Base-by-base conservation (phyloP, 1,140 invertebrate genomes). In the Linepithema humile region DNA sequence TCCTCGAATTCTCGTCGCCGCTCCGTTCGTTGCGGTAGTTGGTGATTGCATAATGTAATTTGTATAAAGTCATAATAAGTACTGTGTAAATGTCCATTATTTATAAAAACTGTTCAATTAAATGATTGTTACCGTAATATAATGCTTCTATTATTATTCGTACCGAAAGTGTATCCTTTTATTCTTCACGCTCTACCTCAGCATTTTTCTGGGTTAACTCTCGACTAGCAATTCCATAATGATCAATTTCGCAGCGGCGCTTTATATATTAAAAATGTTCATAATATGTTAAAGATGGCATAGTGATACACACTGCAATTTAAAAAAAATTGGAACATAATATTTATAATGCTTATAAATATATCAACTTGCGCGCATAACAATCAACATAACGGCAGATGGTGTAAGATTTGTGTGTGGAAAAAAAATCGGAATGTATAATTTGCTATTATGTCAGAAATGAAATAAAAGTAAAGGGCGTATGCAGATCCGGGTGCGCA, bases 71-170 rank as follows among this genome's bases (percentile, higher is more conserved):
- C 89, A 89, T 45, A n/a, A n/a, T n/a, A 90, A 70, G 70, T 70
- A 90, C 60, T 88, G 91, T 93, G 91, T 92, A 93, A 89, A 90
- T 85, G 70, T 88, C 73, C 60, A 85, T 92, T 93, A 93, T 92
- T 93, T 93, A 93, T 92, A 92, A 91, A 74, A 93, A 85, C 75
- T 91, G 90, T 93, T 93, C 86, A 83, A 93, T 93, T 92, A 93
- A 93, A 93, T 89, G 88, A 92, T 92, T 93, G 92, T 93, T 93
- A 93, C 91, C 92, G 89, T 90, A 92, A 87, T 29, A 83, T 15
- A 26, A 89, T 75, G 84, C 69, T 86, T 80, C 77, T 82, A 62
- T 89, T 89, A 90, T 78, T 89, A 64, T 84, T 75, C 59, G 29
- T 75, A 70, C 64, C 40, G 43, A 59, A 5, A 59, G 23, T 85